Percentiles rank a stretch among this genome's conserved stretches.
phyloP scores from a whole-genome alignment of 2,888 invertebrate genomes.

The Dysmachus trigonus region DNA sequence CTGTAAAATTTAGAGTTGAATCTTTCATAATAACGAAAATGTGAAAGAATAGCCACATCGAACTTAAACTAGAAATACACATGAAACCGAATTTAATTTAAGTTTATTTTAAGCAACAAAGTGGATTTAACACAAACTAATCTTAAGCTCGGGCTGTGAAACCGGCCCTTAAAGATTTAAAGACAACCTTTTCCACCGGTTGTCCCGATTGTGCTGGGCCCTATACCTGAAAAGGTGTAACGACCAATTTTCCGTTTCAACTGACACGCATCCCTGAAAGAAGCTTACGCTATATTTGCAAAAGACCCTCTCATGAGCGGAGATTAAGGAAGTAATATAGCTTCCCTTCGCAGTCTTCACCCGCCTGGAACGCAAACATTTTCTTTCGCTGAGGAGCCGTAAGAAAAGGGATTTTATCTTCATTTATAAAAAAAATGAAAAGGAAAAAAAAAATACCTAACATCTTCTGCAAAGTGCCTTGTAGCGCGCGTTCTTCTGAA shows the following conservation, averaged over 20 bases:
- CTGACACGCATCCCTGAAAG: not conserved
- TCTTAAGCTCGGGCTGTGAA: too few species aligned
- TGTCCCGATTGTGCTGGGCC: not conserved
- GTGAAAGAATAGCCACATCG: too few species aligned
- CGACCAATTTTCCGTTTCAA: not conserved
- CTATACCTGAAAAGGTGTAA: not conserved
- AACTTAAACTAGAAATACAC: too few species aligned
- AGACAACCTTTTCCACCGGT: not conserved
- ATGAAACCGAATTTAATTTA: too few species aligned
- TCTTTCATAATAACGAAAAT: too few species aligned
- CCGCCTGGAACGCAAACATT: not conserved
- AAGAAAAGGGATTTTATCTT: not conserved
- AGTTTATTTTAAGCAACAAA: too few species aligned
- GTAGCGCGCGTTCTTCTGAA: not conserved
- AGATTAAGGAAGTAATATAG: not conserved
- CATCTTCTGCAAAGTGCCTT: not conserved
- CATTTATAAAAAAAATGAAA: not conserved
- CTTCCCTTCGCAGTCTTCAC: not conserved
- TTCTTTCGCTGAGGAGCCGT: not conserved
- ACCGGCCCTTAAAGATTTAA: not conserved
- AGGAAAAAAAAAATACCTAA: not conserved
- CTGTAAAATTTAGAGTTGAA: too few species aligned
- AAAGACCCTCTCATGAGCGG: not conserved
- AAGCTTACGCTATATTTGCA: not conserved
- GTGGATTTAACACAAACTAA: too few species aligned